Base-by-base conservation (phyloP, 1,140 invertebrate genomes). In the Aphelenchoides besseyi region DNA sequence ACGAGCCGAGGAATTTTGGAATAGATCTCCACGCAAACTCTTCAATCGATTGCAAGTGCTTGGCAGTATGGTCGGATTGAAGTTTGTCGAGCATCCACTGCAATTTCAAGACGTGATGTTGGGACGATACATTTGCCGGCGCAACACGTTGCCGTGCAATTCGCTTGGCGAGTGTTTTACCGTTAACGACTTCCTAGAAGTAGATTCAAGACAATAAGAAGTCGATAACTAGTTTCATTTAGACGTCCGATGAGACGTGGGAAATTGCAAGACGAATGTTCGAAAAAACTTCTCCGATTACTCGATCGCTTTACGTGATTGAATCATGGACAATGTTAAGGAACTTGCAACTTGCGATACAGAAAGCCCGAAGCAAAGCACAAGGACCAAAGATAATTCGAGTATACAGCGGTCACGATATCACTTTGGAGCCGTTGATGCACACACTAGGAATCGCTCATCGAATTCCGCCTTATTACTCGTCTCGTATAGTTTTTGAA, bases 341-440 rank as follows among this genome's bases (percentile, higher is more conserved):
- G 16, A 12, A 77, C 32, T 33, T 74, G 9, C 30, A n/a, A 3
- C 41, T 52, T 33, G 48, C 30, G 9, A 72, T 68, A 26, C 8
- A 5, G 23, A 54, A 36, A 26, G 59, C 37, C 3, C 2, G 29
- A 26, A 23, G 28, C 23, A 29, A 30, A 29, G 30, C 16, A 32
- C 5, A 1, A n/a, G 59, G 28, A 12, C 29, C 12, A 16, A 75
- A 59, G 70, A 28, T 18, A 41, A 41, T 75, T 18, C 32, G 33
- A 23, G 53, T 74, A 28, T 75, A 57, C 16, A 75, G 73, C 29
- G 73, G 73, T 2, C 73, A 75, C 23, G 73, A 75, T 62, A 66
- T 75, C 33, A 75, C 73, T 1, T 29, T 75, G 52, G 33, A 63
- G 52, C 73, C 73, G 2, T 55, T 75, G 23, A 18, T 75, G 35